phyloP scores from a whole-genome alignment of 2,113 vertebrate genomes.

The Hyperopisus bebe region DNA sequence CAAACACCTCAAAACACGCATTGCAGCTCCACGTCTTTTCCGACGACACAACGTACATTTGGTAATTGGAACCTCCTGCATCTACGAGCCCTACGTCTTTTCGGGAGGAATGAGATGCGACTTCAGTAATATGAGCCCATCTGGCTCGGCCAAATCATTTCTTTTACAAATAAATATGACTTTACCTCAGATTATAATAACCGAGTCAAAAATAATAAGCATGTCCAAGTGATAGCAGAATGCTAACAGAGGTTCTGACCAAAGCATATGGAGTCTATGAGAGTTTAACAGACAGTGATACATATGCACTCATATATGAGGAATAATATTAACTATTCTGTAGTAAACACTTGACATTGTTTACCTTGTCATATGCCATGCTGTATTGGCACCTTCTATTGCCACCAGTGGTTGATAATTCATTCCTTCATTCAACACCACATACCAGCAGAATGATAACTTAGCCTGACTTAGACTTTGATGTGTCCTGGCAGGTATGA shows the following conservation, averaged over 20 bases:
- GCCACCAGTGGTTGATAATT: not conserved
- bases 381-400: not conserved
- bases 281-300: not conserved
- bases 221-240: not conserved
- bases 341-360: not conserved
- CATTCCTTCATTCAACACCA: not conserved
- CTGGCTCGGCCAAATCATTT: constrained; percentile 34
- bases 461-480: not conserved
- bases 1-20: constrained; percentile 25
- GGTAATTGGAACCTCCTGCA: constrained; percentile 54
- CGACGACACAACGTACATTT: constrained; percentile 39
- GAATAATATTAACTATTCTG: not conserved
- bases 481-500: not conserved
- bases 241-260: not conserved
- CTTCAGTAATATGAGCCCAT: constrained; percentile 51
- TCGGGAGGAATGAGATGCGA: constrained; percentile 42
- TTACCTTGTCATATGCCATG: not conserved
- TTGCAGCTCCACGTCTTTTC: not conserved
- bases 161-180: constrained; percentile 3
- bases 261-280: not conserved
- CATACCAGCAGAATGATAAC: not conserved
- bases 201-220: not conserved
- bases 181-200: not conserved
- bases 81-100: constrained; percentile 13
- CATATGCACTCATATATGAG: not conserved